Evolutionary conservation across 92 coral and sea anemone genomes (phyloP), one percentile per base, ranked within the genome.

Genomic region (Phenganax stokvisi): DNA sequence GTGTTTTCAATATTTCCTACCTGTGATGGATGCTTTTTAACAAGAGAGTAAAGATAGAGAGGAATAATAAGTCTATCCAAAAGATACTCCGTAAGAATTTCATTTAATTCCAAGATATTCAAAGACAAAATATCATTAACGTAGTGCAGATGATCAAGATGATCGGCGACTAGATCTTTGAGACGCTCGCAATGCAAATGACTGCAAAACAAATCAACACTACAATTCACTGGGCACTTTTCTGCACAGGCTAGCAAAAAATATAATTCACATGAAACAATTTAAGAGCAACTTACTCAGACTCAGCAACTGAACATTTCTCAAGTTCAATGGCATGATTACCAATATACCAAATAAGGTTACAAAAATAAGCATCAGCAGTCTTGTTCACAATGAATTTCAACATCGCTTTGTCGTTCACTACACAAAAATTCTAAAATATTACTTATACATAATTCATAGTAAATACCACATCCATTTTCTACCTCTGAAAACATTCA

Each of bases 291-390:
- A 90, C 97, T 86, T 87, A 94, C 98, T 94, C 97, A 29, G 98
- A 89, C 78, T 94, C 98, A 25, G 59, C 86, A 12, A 88, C 83
- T 37, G 90, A 93, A 83, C 98, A 94, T 74, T 83, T 90, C 64
- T 94, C 87, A 9, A 94, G 91, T 57, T 92, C 98, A 79, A 94
- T 91, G 8, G 98, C 96, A 89, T 94, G 98, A 83, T 87, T 94
- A n/a, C 98, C 98, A 90, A 94, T 94, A 86, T 89, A 94, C 98
- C 98, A 94, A 51, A 92, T 97, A 29, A 94, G 88, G 82, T 94
- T 94, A 84, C 96, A 92, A 73, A 94, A 94, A 67, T 94, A 94
- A 10, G 98, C 97, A 75, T 94, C 97, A 54, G 98, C 97, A 6
- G 98, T 94, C 85, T 94, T 94, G 96, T 94, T 93, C 56, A 93